phyloP scores from a whole-genome alignment of 2,113 vertebrate species.

The Collichthys lucidus region DNA sequence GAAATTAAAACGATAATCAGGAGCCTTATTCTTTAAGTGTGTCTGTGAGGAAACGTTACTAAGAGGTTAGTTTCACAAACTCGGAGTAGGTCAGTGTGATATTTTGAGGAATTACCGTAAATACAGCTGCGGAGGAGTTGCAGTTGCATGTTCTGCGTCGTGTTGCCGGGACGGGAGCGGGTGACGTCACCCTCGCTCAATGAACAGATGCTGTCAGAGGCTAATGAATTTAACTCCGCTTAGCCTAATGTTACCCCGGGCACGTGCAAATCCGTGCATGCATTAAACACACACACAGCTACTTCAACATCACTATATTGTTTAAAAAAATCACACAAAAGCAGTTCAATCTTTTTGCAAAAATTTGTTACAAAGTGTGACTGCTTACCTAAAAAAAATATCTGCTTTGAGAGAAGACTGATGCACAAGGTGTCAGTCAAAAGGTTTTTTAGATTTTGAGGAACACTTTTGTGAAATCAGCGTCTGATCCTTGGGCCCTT shows the following conservation, averaged over 20 bases:
- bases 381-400: background rate
- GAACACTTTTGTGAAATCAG: background rate
- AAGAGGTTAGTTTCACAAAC: background rate
- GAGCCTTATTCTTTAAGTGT: background rate
- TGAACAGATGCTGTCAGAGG: slow-evolving; percentile 59
- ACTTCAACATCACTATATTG: background rate
- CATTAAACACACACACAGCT: background rate
- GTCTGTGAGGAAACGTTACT: no score
- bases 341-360: background rate
- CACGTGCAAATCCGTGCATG: slow-evolving; percentile 8
- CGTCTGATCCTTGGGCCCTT: slow-evolving; percentile 41
- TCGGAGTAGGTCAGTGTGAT: background rate
- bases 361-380: background rate
- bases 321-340: background rate
- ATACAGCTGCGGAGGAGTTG: background rate
- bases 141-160: background rate
- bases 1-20: no score
- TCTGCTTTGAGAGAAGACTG: background rate
- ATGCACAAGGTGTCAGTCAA: background rate
- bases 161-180: background rate
- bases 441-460: background rate
- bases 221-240: slow-evolving; percentile 71
- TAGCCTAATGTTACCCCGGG: slow-evolving; percentile 31
- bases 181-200: slow-evolving; percentile 43
- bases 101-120: background rate